These are phyloP conservation scores for Polyommatus iphigenia DNA, from an alignment of 2,888 invertebrate genomes.

Conservation along the genomic window DNA sequence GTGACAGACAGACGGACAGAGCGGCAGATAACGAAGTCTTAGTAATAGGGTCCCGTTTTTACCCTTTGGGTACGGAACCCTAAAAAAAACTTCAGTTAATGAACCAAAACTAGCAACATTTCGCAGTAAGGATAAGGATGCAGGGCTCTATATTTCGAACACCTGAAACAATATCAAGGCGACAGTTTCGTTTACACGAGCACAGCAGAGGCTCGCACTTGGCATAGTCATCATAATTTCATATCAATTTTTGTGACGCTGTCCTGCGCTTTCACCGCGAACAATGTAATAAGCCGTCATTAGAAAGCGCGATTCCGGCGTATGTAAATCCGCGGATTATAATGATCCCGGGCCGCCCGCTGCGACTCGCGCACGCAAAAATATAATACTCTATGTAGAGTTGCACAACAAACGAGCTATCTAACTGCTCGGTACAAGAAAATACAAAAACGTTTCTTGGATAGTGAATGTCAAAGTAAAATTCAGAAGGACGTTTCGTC, in stretches of 20 bases:
- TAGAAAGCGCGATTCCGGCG: conserved; percentile 70
- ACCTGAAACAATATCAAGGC: background rate
- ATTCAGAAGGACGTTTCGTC: conserved; percentile 15
- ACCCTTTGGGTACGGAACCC: no score
- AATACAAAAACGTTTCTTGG: background rate
- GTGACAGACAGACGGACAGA: no score
- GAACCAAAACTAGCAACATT: background rate
- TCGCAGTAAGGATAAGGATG: background rate
- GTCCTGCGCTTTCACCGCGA: conserved; percentile 64
- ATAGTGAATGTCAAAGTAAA: background rate
- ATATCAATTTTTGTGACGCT: conserved; percentile 37
- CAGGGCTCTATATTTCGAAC: background rate
- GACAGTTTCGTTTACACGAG: background rate
- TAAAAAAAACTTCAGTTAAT: no score
- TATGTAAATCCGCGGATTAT: conserved; percentile 55
- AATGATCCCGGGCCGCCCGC: background rate
- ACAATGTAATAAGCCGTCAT: conserved; percentile 50
- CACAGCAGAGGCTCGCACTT: background rate
- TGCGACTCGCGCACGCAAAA: background rate
- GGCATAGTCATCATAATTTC: background rate
- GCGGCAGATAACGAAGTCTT: no score
- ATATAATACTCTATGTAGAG: background rate
- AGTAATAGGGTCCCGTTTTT: no score
- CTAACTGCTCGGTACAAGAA: background rate
- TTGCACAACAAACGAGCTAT: background rate